phyloP scores from a whole-genome alignment of 2,888 invertebrate species.

The Nomada lathburiana region DNA sequence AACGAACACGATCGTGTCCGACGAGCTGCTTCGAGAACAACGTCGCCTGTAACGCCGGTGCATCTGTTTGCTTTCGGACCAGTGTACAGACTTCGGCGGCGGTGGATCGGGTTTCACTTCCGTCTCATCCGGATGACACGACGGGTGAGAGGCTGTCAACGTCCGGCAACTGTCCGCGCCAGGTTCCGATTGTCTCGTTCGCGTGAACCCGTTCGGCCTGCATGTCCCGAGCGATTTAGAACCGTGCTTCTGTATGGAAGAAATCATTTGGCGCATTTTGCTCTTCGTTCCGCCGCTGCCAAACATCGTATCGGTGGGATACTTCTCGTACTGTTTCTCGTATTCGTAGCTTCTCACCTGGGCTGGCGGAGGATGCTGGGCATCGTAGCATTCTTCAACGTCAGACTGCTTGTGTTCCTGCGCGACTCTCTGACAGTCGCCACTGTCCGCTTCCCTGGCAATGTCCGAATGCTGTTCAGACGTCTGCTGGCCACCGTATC shows the following conservation, averaged over 20 bases:
- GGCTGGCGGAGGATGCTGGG: background rate
- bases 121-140: background rate
- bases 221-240: background rate
- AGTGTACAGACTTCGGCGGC: slow-evolving; percentile 40
- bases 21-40: too few relatives aligned
- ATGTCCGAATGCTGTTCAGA: background rate
- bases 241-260: background rate
- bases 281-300: background rate
- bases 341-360: too few relatives aligned
- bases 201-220: too few relatives aligned
- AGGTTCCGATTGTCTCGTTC: background rate
- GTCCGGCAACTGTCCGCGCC: background rate
- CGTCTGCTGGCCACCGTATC: background rate
- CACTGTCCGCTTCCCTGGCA: background rate
- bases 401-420: background rate
- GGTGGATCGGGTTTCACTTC: slow-evolving; percentile 17
- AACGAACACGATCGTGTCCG: slow-evolving; percentile 21
- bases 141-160: background rate
- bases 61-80: slow-evolving; percentile 16
- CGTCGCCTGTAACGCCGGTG: background rate
- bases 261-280: background rate
- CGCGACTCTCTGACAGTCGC: background rate
- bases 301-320: background rate
- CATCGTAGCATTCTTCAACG: too few relatives aligned
- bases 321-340: background rate